A percentile compares a stretch with the other conserved stretches of the same genome.
These are phyloP conservation scores for Naja naja DNA, from an alignment of 2,113 vertebrate genomes.

Conservation along the genomic window DNA sequence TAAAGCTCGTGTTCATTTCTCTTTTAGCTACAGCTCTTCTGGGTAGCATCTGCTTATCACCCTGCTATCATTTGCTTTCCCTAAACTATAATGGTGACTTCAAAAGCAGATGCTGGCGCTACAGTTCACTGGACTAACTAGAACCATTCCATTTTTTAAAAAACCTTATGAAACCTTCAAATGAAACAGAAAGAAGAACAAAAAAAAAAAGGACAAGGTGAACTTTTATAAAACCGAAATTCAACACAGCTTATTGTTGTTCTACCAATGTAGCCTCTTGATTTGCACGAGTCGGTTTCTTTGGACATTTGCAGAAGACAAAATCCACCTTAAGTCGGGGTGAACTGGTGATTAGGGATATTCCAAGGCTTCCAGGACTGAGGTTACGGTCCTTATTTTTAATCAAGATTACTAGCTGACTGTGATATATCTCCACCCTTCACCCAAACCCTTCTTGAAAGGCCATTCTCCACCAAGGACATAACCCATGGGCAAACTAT, in stretches of 20 bases:
- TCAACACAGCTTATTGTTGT: background rate
- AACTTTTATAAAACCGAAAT: background rate
- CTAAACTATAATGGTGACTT: background rate
- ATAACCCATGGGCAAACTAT: background rate
- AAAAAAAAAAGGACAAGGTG: background rate
- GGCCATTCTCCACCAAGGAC: background rate
- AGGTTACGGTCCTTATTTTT: too few species aligned
- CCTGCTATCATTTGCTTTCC: background rate
- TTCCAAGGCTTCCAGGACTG: too few species aligned
- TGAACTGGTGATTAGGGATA: background rate
- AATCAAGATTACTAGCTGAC: too few species aligned
- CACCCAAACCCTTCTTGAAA: background rate
- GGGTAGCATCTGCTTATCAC: background rate
- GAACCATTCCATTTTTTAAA: background rate
- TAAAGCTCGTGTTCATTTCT: background rate
- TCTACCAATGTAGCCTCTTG: background rate
- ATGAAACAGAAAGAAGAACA: background rate
- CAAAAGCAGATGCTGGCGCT: background rate
- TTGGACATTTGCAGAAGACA: fast-evolving
- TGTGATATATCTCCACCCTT: too few species aligned
- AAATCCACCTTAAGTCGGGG: fast-evolving
- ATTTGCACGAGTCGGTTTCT: background rate
- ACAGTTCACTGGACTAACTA: background rate
- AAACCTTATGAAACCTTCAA: background rate
- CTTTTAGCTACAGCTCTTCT: background rate